phyloP scores from a whole-genome alignment of 2,797 vertebrate genomes.

The Artibeus jamaicensis region DNA sequence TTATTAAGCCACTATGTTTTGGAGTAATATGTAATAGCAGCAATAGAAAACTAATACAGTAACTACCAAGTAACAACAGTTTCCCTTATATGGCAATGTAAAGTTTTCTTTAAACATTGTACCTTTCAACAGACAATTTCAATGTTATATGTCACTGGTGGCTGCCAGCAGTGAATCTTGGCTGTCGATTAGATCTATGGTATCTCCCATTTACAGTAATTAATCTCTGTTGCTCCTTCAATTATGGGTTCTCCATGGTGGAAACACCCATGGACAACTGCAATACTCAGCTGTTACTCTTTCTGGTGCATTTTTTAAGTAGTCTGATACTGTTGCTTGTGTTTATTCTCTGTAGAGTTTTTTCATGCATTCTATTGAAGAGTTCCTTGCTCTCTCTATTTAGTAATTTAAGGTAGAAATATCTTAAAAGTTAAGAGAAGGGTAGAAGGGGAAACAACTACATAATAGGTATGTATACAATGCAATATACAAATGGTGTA shows the following conservation, averaged over 20 bases:
- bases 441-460: not conserved
- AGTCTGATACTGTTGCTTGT: not conserved
- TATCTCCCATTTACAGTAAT: not conserved
- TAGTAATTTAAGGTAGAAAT: slow-evolving; percentile 9
- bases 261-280: not conserved
- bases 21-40: not conserved
- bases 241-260: not conserved
- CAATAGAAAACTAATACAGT: not conserved
- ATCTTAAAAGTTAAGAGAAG: not conserved
- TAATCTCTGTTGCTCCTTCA: not conserved
- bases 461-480: not conserved
- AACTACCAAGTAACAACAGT: slow-evolving; percentile 8
- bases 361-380: not conserved
- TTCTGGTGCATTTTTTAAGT: not conserved
- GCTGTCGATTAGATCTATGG: not conserved
- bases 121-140: not conserved
- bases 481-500: not conserved
- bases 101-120: slow-evolving; percentile 12
- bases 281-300: not conserved
- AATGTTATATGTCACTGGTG: not conserved
- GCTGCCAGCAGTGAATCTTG: not conserved
- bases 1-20: not conserved
- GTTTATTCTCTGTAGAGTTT: not conserved
- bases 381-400: not conserved
- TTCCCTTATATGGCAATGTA: not conserved